A percentile compares a stretch with the other conserved stretches of the same genome.
phyloP scores from a whole-genome alignment of 1,140 invertebrate species.

The Drosophila pseudoananassae region DNA sequence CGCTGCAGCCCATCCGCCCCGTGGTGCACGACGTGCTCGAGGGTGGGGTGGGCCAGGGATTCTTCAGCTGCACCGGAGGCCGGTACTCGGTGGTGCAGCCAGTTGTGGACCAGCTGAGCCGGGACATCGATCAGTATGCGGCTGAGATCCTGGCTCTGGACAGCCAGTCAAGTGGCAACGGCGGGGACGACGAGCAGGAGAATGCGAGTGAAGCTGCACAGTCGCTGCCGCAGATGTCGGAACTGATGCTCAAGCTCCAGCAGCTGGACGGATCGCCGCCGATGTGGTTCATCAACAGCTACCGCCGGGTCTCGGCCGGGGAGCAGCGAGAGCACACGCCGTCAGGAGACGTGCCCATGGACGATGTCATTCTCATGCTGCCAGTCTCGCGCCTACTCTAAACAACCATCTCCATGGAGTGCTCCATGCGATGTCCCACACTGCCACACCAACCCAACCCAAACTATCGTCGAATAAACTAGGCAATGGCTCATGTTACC shows the following conservation, averaged over 20 bases:
- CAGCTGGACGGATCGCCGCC: conserved; percentile 53
- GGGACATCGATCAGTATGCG: conserved; percentile 65
- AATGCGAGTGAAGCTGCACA: background rate
- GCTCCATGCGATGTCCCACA: background rate
- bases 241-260: conserved; percentile 62
- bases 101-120: conserved; percentile 57
- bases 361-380: conserved; percentile 25
- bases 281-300: conserved; percentile 15
- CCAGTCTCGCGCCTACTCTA: conserved; percentile 10
- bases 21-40: conserved; percentile 59
- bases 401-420: conserved; percentile 24
- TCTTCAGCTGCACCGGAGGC: conserved; percentile 45
- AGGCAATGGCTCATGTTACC: conserved; percentile 10
- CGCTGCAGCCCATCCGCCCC: conserved; percentile 47
- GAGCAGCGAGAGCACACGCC: conserved; percentile 50
- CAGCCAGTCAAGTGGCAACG: background rate
- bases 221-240: conserved; percentile 48
- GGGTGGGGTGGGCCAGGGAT: conserved; percentile 42
- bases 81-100: conserved; percentile 45
- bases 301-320: conserved; percentile 22
- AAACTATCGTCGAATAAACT: conserved; percentile 26
- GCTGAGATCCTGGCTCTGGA: conserved; percentile 46
- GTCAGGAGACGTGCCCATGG: conserved; percentile 54
- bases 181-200: background rate
- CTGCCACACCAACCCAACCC: background rate